Evolutionary conservation across 2,888 invertebrate genomes (phyloP), one percentile per base, ranked within the genome.

Genomic region (Tipula confusa): DNA sequence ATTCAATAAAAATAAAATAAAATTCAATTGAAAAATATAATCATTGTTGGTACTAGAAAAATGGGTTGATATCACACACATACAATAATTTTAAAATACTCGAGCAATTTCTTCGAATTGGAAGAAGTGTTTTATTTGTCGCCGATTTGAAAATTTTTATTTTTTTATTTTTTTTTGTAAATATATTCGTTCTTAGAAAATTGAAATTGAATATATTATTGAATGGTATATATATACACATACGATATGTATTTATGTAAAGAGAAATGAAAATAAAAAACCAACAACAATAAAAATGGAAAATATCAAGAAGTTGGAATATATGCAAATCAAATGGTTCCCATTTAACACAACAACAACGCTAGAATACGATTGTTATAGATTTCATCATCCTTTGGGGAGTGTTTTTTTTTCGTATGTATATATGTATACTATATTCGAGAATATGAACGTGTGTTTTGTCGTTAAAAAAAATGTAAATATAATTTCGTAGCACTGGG

Each of bases 151-250:
- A n/a, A n/a, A n/a, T n/a, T n/a, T n/a, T n/a, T n/a, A n/a, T 24
- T 64, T 64, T 64, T 43, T 38, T 38, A n/a, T 13, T 38, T 64
- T 64, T 24, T 18, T 18, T 64, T 64, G n/a, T n/a, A n/a, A n/a
- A n/a, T n/a, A n/a, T n/a, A n/a, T n/a, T 24, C 64, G 1, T 64
- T 64, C 64, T 64, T 64, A 64, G 64, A 64, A 64, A 64, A 64
- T 64, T 64, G 24, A 64, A 64, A 64, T 64, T 64, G 64, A 64
- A 64, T 31, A 29, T 81, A 81, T 81, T 15, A 81, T 81, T 81
- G 31, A 31, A 31, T 29, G 29, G 79, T 5, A 9, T 11, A 28
- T 29, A 79, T n/a, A 79, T n/a, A 80, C 31, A 79, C 5, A 81
- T 81, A 18, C n/a, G n/a, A n/a, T 31, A 15, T 31, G n/a, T 36